Evolutionary conservation across 2,113 vertebrate species (phyloP).

Genomic region (Chascanopsetta lugubris): DNA sequence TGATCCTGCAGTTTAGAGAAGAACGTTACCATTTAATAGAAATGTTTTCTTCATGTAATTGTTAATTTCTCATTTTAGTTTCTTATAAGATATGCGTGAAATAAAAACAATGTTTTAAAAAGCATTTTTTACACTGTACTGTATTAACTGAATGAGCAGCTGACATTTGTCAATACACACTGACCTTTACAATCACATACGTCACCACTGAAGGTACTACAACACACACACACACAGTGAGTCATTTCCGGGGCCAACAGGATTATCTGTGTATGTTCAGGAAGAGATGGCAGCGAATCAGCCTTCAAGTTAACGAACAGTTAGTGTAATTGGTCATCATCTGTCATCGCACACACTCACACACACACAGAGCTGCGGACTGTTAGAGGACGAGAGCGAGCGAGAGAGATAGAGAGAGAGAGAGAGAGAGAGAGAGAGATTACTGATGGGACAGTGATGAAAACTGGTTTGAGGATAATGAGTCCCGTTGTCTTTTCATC

Average conservation of each 20-base stretch:
- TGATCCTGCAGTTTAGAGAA: too few relatives aligned
- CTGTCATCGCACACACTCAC: slow-evolving; percentile 77
- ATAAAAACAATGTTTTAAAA: too few relatives aligned
- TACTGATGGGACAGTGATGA: slow-evolving; percentile 80
- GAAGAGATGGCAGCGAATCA: slow-evolving; percentile 61
- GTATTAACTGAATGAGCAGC: slow-evolving; percentile 15
- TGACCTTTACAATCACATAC: not conserved
- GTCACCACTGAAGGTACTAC: not conserved
- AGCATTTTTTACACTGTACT: too few relatives aligned
- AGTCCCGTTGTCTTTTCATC: slow-evolving; percentile 75
- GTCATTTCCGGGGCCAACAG: slow-evolving; percentile 60
- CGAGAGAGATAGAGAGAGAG: slow-evolving; percentile 17
- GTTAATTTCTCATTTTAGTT: too few relatives aligned
- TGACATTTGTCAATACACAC: slow-evolving; percentile 25
- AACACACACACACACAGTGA: slow-evolving; percentile 12
- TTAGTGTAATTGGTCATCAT: slow-evolving; percentile 76
- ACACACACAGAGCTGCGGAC: slow-evolving; percentile 60
- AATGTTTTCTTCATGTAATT: too few relatives aligned
- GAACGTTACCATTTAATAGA: too few relatives aligned
- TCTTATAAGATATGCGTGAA: too few relatives aligned
- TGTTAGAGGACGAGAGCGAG: slow-evolving; percentile 24
- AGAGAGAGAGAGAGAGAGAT: slow-evolving; percentile 37
- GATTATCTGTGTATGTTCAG: slow-evolving; percentile 65
- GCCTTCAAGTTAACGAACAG: slow-evolving; percentile 69
- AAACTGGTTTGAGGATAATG: slow-evolving; percentile 80